Evolutionary conservation across 1,140 invertebrate species (phyloP).

Genomic region (Microplitis mediator): DNA sequence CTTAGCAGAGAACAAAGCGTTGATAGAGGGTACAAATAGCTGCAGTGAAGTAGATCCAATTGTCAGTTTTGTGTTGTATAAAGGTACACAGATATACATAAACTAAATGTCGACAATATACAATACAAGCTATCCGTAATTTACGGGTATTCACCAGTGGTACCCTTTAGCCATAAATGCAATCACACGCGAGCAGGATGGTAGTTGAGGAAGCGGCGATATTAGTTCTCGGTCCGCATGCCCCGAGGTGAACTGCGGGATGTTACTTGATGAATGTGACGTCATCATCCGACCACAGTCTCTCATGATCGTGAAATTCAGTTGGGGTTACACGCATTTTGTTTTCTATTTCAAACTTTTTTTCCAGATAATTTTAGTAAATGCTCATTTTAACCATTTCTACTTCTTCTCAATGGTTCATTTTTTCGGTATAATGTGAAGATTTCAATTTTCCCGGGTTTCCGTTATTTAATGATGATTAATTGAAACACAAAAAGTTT

Average conservation of each 20-base stretch:
- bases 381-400: too few relatives aligned
- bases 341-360: slow-evolving; percentile 8
- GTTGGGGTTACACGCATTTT: slow-evolving; percentile 21
- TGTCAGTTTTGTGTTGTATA: background rate
- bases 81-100: background rate
- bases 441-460: too few relatives aligned
- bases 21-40: too few relatives aligned
- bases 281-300: slow-evolving; percentile 23
- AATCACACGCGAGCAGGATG: slow-evolving; percentile 20
- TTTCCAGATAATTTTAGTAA: too few relatives aligned
- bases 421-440: too few relatives aligned
- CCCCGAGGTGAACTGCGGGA: slow-evolving; percentile 6
- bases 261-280: slow-evolving; percentile 27
- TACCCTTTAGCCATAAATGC: slow-evolving; percentile 22
- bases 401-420: too few relatives aligned
- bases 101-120: background rate
- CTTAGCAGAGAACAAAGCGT: too few relatives aligned
- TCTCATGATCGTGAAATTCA: slow-evolving; percentile 10
- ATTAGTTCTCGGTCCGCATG: slow-evolving; percentile 26
- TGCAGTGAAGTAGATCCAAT: too few relatives aligned
- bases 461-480: too few relatives aligned
- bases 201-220: slow-evolving; percentile 19
- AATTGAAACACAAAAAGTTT: too few relatives aligned
- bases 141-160: slow-evolving; percentile 15
- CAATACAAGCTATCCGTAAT: slow-evolving; percentile 19